These are phyloP conservation scores for Amphipyra berbera DNA, from an alignment of 2,888 invertebrate genomes.

Conservation along the genomic window DNA sequence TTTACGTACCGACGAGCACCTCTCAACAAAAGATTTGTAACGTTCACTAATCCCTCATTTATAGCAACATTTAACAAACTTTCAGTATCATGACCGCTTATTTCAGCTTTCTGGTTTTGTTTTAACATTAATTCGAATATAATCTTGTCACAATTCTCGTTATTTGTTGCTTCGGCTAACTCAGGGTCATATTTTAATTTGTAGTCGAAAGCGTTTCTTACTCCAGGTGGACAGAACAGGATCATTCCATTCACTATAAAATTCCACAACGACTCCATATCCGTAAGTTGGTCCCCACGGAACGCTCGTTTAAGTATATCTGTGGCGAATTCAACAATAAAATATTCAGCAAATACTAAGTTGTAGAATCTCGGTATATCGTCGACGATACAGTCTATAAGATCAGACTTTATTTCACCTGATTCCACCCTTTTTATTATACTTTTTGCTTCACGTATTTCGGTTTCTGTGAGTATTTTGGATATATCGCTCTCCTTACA, in stretches of 20 bases:
- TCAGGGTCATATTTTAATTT: conserved; percentile 64
- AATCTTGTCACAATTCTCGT: conserved; percentile 54
- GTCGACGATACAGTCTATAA: conserved; percentile 61
- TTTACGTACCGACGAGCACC: conserved; percentile 43
- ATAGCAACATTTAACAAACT: conserved; percentile 52
- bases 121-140: conserved; percentile 64
- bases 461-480: conserved; percentile 57
- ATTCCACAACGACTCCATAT: conserved; percentile 57
- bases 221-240: conserved; percentile 51
- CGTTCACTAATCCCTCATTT: conserved; percentile 58
- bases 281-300: conserved; percentile 15
- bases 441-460: conserved; percentile 59
- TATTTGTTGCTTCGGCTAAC: conserved; percentile 41
- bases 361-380: conserved; percentile 65
- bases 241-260: conserved; percentile 61
- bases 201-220: conserved; percentile 64
- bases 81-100: conserved; percentile 18
- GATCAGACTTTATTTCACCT: conserved; percentile 58
- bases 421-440: conserved; percentile 58
- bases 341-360: conserved; percentile 66
- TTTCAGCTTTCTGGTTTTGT: conserved; percentile 30
- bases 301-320: conserved; percentile 47
- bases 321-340: conserved; percentile 56
- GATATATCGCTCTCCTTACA: conserved; percentile 61
- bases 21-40: conserved; percentile 55